Percentiles rank a stretch among this genome's conserved stretches.
These are phyloP conservation scores for Holothuria leucospilota DNA, from an alignment of 53 echinoderm and acorn worm species.

Conservation along the genomic window DNA sequence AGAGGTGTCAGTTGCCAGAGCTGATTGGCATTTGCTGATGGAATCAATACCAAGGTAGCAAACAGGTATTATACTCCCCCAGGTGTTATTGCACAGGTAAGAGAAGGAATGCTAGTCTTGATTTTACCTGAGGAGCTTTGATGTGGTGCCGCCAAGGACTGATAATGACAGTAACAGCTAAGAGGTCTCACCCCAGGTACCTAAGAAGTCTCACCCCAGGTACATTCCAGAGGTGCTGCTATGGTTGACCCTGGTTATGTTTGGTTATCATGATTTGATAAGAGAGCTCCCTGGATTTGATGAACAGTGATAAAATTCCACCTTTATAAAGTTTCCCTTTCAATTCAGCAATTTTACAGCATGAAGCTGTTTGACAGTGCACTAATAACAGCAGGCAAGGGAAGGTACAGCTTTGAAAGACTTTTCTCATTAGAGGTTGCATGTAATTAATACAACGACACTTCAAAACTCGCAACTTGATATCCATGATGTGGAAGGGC, in stretches of 20 bases:
- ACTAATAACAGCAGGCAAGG: too few relatives aligned
- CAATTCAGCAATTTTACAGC: too few relatives aligned
- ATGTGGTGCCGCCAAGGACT: conserved; percentile 30
- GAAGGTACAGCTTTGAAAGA: too few relatives aligned
- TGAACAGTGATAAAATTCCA: too few relatives aligned
- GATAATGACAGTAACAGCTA: conserved; percentile 29
- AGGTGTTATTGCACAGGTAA: conserved; percentile 36
- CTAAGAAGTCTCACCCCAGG: background rate
- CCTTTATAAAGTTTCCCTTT: too few relatives aligned
- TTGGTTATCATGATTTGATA: conserved; percentile 20
- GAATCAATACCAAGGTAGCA: background rate
- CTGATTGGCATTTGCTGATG: background rate
- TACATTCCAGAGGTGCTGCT: background rate
- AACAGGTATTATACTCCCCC: conserved; percentile 16
- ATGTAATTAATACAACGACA: too few relatives aligned
- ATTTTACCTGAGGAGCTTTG: conserved; percentile 6
- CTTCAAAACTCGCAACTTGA: too few relatives aligned
- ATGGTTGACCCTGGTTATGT: conserved; percentile 21
- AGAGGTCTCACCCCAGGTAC: background rate
- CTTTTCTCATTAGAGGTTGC: too few relatives aligned
- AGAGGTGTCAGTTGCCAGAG: background rate
- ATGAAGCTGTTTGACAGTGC: too few relatives aligned
- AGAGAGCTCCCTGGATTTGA: too few relatives aligned
- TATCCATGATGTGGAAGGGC: too few relatives aligned
- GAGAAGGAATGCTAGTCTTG: conserved; percentile 9